Conservation (phyloP, 2,888 invertebrate genomes). For the Gortyna flavago region DNA sequence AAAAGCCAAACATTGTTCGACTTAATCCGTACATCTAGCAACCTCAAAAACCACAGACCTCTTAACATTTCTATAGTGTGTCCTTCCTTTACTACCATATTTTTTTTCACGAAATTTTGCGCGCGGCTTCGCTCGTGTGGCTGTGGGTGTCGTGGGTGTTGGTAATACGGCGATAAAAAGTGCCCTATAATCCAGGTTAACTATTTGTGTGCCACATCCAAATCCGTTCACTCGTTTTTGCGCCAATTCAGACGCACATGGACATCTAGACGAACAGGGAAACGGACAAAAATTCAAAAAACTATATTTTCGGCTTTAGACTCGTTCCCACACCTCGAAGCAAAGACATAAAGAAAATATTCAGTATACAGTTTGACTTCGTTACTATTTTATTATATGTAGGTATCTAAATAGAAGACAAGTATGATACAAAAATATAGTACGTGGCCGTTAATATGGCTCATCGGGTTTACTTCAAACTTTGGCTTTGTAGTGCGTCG, state of each 20-base stretch:
- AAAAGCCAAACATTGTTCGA: conserved; percentile 36
- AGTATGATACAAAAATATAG: not conserved
- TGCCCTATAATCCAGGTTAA: not conserved
- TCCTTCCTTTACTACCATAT: not conserved
- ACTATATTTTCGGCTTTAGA: not conserved
- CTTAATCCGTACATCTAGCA: conserved; percentile 43
- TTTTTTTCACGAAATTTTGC: conserved; percentile 4
- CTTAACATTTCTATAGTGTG: conserved; percentile 5
- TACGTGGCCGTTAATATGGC: not conserved
- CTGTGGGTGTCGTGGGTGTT: not conserved
- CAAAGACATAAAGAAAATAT: no score
- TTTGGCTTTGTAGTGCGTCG: not conserved
- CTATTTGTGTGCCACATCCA: not conserved
- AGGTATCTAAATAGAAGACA: not conserved
- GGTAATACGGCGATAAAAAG: not conserved
- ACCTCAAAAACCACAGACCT: conserved; percentile 24
- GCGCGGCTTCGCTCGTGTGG: no score
- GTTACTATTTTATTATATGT: no score
- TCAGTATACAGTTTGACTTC: no score
- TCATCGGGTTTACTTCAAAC: not conserved
- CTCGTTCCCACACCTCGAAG: not conserved
- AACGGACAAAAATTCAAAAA: not conserved
- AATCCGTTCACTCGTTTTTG: not conserved
- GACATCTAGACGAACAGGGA: not conserved
- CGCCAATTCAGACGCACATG: not conserved